Evolutionary conservation across 1,140 invertebrate species (phyloP), one percentile per base, ranked within the genome.

Genomic region (Lepidostoma basale): DNA sequence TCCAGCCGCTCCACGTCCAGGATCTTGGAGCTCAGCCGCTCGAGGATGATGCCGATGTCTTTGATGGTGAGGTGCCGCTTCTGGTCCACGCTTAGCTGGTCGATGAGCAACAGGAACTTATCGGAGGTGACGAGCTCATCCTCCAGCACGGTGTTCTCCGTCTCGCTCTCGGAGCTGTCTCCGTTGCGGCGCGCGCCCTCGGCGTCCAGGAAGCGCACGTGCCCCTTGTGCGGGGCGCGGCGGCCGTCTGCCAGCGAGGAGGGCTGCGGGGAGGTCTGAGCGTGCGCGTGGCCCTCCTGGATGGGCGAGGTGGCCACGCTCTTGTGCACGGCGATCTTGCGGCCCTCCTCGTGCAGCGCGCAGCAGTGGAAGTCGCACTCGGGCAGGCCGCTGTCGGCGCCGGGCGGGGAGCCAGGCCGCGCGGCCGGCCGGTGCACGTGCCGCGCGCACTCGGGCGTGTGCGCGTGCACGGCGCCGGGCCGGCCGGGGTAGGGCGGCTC

Each of bases 301-400:
- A 96, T 95, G 64, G 94, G 94, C 42, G 93, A 95, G 40, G 93
- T 95, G 59, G 93, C 92, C 56, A 95, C 93, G 71, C 90, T 92
- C 79, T 94, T 95, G 81, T 95, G 93, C 44, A 95, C 92, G 39
- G 92, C 92, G 75, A 95, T 95, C 75, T 92, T 89, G 26, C 93
- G 88, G 0, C 93, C 93, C 79, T 95, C 93, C 78, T 96, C 93
- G 84, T 96, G 94, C 64, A 97, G 84, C 26, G 94, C 91, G 81
- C 94, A 96, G 79, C 94, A 97, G 80, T 97, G 95, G 81, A 97
- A 97, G 81, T 97, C 95, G 83, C 95, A 97, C 76, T 95, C 92
- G 28, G 87, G 85, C 44, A 83, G 79, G 28, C 84, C 81, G 70
- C 84, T 85, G 77, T 89, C 86, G 71, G 83, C 78, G 0, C 86